A percentile compares a stretch with the other conserved stretches of the same genome.
Evolutionary conservation across 1,140 invertebrate genomes (phyloP).

Genomic region (Nixonia krombeini): DNA sequence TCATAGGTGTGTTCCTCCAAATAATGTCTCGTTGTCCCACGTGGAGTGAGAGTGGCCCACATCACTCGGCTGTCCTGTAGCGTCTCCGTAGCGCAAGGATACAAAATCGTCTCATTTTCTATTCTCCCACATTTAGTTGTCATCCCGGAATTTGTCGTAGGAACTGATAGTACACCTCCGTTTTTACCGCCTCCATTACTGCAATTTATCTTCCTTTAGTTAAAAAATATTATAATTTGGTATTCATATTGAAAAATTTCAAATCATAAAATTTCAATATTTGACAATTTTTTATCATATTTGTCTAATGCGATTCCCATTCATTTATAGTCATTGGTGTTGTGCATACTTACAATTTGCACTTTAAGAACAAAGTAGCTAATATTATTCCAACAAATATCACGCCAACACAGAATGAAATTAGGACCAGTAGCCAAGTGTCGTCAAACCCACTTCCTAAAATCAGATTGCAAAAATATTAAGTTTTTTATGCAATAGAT

Average conservation of each 20-base stretch:
- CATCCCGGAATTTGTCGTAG: conserved; percentile 52
- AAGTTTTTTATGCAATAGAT: no score
- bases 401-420: conserved; percentile 83
- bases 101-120: conserved; percentile 71
- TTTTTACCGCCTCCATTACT: conserved; percentile 57
- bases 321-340: no score
- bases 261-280: no score
- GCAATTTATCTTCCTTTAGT: conserved; percentile 27
- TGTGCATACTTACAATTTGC: conserved; percentile 86
- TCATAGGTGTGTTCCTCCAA: conserved; percentile 82
- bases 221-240: no score
- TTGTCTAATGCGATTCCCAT: no score
- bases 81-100: conserved; percentile 68
- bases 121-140: conserved; percentile 61
- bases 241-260: no score
- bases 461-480: conserved; percentile 39
- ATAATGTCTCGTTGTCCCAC: conserved; percentile 78
- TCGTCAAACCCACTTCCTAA: conserved; percentile 77
- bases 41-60: conserved; percentile 86
- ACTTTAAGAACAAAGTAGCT: conserved; percentile 83
- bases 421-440: conserved; percentile 85
- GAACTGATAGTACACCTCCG: conserved; percentile 59
- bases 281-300: no score
- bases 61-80: conserved; percentile 78
- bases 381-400: conserved; percentile 82